These are phyloP conservation scores for Tortrix viridana DNA, from an alignment of 2,888 invertebrate species.

Conservation along the genomic window DNA sequence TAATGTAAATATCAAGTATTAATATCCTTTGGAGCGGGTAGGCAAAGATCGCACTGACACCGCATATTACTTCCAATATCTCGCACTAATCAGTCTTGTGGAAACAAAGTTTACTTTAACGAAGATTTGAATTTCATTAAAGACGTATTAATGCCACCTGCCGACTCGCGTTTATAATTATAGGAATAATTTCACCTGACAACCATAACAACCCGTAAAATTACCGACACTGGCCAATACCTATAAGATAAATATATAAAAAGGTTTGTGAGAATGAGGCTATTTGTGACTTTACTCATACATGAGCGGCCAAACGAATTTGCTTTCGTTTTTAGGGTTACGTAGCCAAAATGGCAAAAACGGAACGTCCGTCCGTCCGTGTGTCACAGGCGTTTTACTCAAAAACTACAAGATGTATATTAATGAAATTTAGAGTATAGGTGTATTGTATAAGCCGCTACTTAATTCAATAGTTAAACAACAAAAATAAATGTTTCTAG, in stretches of 20 bases:
- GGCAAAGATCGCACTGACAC: slow-evolving; percentile 1
- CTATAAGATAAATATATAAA: not conserved
- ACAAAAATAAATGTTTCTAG: too few relatives aligned
- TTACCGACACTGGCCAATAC: not conserved
- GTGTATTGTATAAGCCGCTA: too few relatives aligned
- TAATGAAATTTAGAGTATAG: too few relatives aligned
- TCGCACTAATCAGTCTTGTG: slow-evolving; percentile 31
- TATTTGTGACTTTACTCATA: too few relatives aligned
- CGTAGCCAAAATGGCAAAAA: too few relatives aligned
- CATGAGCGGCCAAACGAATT: too few relatives aligned
- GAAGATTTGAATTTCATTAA: slow-evolving; percentile 35
- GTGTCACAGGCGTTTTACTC: too few relatives aligned
- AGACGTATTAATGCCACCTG: slow-evolving; percentile 33
- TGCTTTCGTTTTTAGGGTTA: too few relatives aligned
- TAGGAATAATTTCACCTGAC: slow-evolving; percentile 1
- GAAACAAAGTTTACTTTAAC: slow-evolving; percentile 34
- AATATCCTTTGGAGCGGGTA: not conserved
- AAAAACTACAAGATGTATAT: too few relatives aligned
- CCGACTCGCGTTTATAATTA: slow-evolving; percentile 14
- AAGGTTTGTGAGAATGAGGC: too few relatives aligned
- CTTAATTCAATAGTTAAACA: too few relatives aligned
- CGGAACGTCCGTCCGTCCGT: too few relatives aligned
- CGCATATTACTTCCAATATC: slow-evolving; percentile 27
- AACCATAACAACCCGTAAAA: slow-evolving; percentile 8
- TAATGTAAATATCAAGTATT: not conserved